Percentiles rank a stretch among this genome's conserved stretches.
Evolutionary conservation across 1,140 invertebrate species (phyloP).

Genomic region (Diuraphis noxia): DNA sequence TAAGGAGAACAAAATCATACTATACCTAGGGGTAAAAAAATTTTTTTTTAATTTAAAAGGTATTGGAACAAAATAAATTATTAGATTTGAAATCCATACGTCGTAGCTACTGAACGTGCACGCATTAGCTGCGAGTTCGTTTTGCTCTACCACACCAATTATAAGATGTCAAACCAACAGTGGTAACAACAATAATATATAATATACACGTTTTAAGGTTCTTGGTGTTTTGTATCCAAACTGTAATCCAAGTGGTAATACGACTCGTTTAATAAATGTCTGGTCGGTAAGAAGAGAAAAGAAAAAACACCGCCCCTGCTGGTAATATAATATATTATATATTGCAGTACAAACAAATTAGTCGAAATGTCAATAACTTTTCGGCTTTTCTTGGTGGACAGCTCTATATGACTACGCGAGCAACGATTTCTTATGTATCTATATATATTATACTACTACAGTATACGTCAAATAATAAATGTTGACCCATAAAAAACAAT

Average conservation of each 20-base stretch:
- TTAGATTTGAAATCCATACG: background rate
- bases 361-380: background rate
- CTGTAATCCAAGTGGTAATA: background rate
- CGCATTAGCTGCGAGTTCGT: background rate
- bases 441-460: constrained; percentile 1
- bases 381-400: background rate
- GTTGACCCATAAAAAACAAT: constrained; percentile 12
- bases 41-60: background rate
- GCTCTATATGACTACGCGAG: background rate
- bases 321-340: background rate
- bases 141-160: background rate
- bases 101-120: background rate
- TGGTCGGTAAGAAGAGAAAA: background rate
- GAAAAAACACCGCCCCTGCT: background rate
- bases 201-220: background rate
- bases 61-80: background rate
- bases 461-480: background rate
- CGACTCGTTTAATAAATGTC: background rate
- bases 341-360: constrained; percentile 3
- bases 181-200: background rate
- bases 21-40: background rate
- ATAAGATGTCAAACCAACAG: background rate
- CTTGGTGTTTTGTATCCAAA: background rate
- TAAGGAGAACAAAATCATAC: background rate
- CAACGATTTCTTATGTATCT: background rate